Conservation (phyloP, 2,113 vertebrate species). For the Holacanthus passer region DNA sequence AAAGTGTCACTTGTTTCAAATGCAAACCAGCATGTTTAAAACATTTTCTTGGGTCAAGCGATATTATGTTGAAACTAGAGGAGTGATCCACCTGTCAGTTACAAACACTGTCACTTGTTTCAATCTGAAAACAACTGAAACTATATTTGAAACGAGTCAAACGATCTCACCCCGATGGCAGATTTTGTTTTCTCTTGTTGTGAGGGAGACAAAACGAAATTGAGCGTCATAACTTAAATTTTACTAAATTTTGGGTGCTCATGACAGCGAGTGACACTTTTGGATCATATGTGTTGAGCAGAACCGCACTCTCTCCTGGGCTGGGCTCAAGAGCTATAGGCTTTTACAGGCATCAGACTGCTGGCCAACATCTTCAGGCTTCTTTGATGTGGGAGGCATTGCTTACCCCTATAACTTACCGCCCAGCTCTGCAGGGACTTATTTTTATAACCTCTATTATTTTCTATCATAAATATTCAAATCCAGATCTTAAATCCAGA, state of each 20-base stretch:
- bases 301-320: slow-evolving; percentile 39
- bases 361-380: slow-evolving; percentile 72
- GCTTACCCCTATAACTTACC: slow-evolving; percentile 80
- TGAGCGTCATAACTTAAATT: slow-evolving; percentile 37
- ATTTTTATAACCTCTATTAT: slow-evolving; percentile 96
- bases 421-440: slow-evolving; percentile 79
- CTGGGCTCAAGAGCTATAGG: slow-evolving; percentile 51
- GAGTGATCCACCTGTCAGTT: slow-evolving; percentile 66
- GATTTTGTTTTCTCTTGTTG: slow-evolving; percentile 58
- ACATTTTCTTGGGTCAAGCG: slow-evolving; percentile 69
- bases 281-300: slow-evolving; percentile 49
- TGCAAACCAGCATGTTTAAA: slow-evolving; percentile 77
- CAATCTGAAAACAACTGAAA: slow-evolving; percentile 63
- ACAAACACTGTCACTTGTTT: slow-evolving; percentile 66
- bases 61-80: slow-evolving; percentile 61
- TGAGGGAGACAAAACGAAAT: slow-evolving; percentile 43
- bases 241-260: slow-evolving; percentile 10
- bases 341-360: slow-evolving; percentile 71
- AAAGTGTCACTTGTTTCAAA: slow-evolving; percentile 76
- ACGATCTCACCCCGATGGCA: slow-evolving; percentile 63
- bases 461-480: slow-evolving; percentile 99
- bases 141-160: slow-evolving; percentile 76
- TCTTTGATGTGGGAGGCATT: slow-evolving; percentile 81
- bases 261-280: slow-evolving; percentile 43
- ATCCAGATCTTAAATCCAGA: slow-evolving; percentile 94